Base-by-base conservation (phyloP, 2,113 vertebrate genomes). In the Isichthys henryi region DNA sequence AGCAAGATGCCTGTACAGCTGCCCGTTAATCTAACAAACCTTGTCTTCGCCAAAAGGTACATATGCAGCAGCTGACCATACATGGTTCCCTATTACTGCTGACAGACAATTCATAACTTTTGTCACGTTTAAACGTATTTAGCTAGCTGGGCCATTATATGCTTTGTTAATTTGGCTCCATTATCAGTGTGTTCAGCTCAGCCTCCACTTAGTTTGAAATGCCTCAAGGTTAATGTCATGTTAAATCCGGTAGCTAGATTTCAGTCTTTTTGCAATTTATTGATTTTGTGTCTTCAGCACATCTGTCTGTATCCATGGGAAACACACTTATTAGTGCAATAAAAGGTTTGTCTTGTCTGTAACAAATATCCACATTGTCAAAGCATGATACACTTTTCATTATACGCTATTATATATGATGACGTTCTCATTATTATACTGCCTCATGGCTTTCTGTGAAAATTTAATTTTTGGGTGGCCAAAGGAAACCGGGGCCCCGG, bases 31-130 rank as follows among this genome's bases (percentile, higher is more conserved):
- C 77, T 82, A 45, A 45, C 43, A 82, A 45, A 19, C 77, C 77
- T 45, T 6, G n/a, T 39, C 77, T 82, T 82, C 15, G 27, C 86
- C 86, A n/a, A 53, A 58, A 58, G 27, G 50, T 56, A 39, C 50
- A 43, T 39, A 31, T 87, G 49, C 86, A 21, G 39, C 52, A 56
- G 86, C 86, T 87, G 86, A 58, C 86, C 86, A 62, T 39, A 58
- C 86, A 39, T 1, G 10, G 17, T 0, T 31, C 19, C 35, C n/a
- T 39, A 43, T 62, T 50, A 43, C 23, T n/a, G 21, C 9, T 39
- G 87, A 31, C 11, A 88, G 35, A 88, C 87, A 27, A 27, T 39
- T n/a, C 52, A 58, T 43, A 58, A 6, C 86, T 45, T 62, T 13
- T 45, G 87, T 52, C 35, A 46, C 6, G 19, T 88, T 66, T 88